Conservation (phyloP, 2,888 invertebrate genomes). For the Loripinus fragilis region DNA sequence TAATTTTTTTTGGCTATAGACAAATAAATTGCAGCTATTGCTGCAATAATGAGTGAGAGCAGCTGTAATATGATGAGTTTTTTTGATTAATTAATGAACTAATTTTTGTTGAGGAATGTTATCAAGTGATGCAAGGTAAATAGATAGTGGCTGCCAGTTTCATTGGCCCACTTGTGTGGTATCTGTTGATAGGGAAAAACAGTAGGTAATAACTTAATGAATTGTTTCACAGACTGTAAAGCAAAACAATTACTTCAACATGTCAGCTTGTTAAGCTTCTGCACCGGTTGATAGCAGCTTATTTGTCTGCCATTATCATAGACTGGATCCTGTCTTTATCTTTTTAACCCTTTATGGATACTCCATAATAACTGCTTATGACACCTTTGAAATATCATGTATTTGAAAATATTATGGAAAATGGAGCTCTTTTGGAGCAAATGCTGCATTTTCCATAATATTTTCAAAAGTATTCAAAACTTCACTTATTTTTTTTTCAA, state of each 20-base stretch:
- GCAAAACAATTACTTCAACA: constrained; percentile 12
- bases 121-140: not conserved
- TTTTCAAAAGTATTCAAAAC: too few relatives aligned
- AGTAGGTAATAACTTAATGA: constrained; percentile 11
- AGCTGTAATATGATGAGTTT: not conserved
- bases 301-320: too few relatives aligned
- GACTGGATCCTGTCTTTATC: too few relatives aligned
- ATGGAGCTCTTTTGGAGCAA: too few relatives aligned
- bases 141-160: not conserved
- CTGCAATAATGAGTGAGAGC: not conserved
- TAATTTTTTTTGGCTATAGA: too few relatives aligned
- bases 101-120: not conserved
- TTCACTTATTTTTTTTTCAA: too few relatives aligned
- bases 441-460: too few relatives aligned
- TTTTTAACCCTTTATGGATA: too few relatives aligned
- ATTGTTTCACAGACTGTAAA: constrained; percentile 16
- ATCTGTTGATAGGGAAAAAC: not conserved
- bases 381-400: too few relatives aligned
- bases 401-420: too few relatives aligned
- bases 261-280: not conserved
- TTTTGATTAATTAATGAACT: not conserved
- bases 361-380: too few relatives aligned
- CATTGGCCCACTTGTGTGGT: constrained; percentile 9
- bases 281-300: not conserved
- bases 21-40: too few relatives aligned